Evolutionary conservation across 2,113 vertebrate species (phyloP), one percentile per base, ranked within the genome.

Genomic region (Pterocles orientalis): DNA sequence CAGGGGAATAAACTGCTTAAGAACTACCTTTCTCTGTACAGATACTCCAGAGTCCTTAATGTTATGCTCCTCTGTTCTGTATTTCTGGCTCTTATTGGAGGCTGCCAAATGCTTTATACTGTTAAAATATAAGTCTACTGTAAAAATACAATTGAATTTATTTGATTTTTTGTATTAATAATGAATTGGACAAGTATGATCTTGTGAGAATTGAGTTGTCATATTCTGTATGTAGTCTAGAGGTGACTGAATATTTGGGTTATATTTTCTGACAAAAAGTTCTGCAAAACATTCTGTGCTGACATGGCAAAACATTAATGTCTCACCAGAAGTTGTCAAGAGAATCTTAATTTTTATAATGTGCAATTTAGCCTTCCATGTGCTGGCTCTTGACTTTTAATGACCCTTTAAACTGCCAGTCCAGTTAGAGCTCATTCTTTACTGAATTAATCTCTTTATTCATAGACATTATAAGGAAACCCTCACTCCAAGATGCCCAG

Each of bases 11-110:
- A 7, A 2, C 6, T 45, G 7, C 10, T 80, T 58, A 54, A 86
- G 24, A 69, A 28, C 12, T 25, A n/a, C 10, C 16, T 50, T 0
- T 0, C 9, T 39, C 29, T 43, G 3, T 20, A 14, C 3, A n/a
- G 15, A 2, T 79, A 23, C 12, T 54, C 36, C 8, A 41, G 53
- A 76, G 29, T 68, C 28, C 9, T 62, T 61, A 41, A 39, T 21
- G 17, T 47, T 29, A 39, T 7, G 6, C 17, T 79, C 11, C 6
- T 36, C 16, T 70, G 2, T 33, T 61, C 29, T 56, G 10, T 82
- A 56, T 75, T 87, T 95, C 34, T 79, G 1, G 9, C 1, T 85
- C 80, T 72, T 56, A 45, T 7, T 69, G 23, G 7, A 3, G 3
- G 2, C 4, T 75, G 21, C 16, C 19, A 82, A 68, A 48, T 56